Evolutionary conservation across 30 jellyfish, hydroid and myxozoan species (phyloP).

Genomic region (Aurelia sp.): DNA sequence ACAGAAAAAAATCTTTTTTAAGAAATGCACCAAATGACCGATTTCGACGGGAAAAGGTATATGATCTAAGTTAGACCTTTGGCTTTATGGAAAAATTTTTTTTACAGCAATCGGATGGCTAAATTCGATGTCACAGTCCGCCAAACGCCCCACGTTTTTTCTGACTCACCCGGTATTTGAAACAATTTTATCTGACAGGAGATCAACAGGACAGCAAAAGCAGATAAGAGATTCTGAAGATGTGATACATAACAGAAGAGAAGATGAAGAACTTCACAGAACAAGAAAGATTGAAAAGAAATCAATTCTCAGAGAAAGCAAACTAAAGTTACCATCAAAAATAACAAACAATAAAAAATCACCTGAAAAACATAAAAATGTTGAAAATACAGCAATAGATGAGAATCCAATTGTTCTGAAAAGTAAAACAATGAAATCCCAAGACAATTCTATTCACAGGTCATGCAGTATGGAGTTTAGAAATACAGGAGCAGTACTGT

Average conservation of each 20-base stretch:
- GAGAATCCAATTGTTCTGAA: not conserved
- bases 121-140: too few relatives aligned
- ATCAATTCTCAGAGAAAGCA: slow-evolving; percentile 54
- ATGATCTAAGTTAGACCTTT: too few relatives aligned
- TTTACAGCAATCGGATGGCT: too few relatives aligned
- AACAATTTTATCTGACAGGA: not conserved
- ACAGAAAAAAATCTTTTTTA: too few relatives aligned
- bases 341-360: not conserved
- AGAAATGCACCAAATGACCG: too few relatives aligned
- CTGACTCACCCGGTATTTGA: too few relatives aligned
- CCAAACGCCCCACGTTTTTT: too few relatives aligned
- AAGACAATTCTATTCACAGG: slow-evolving; percentile 5
- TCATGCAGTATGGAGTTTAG: slow-evolving; percentile 67
- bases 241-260: not conserved
- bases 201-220: slow-evolving; percentile 4
- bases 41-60: too few relatives aligned
- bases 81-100: too few relatives aligned
- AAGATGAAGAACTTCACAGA: slow-evolving; percentile 7
- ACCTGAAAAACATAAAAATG: not conserved
- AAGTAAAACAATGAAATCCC: not conserved
- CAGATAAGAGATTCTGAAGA: not conserved
- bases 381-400: not conserved
- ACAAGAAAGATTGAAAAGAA: slow-evolving; percentile 18
- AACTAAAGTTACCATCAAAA: slow-evolving; percentile 15
- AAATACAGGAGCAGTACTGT: slow-evolving; percentile 12